Evolutionary conservation across 2,797 vertebrate genomes (phyloP), one percentile per base, ranked within the genome.

Genomic region (Alauda arvensis): DNA sequence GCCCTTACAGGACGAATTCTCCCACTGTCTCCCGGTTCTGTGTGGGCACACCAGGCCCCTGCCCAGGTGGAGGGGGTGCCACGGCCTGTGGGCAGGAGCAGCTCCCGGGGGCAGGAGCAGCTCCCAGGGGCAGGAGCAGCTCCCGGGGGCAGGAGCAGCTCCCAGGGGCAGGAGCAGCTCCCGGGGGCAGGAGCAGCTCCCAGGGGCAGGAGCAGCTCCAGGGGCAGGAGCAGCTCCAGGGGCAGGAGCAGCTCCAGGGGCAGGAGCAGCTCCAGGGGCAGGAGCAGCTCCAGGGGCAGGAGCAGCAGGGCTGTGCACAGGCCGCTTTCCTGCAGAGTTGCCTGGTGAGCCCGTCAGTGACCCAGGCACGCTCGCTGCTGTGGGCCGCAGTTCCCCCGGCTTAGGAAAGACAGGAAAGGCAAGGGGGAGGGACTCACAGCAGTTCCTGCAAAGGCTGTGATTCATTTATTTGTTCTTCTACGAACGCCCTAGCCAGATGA

Each of bases 391-490:
- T 37, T 83, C 90, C 24, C 31, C 83, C 0, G 0, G 1, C 63
- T 77, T 0, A 2, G 37, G 82, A 80, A 88, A 62, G 11, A 29
- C 14, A 42, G 21, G 34, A 29, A 84, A 85, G 48, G 63, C 23
- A 14, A 63, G 59, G 43, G 6, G 21, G 34, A 34, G 19, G 21
- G 26, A 78, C 14, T 24, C 45, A 53, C 31, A 78, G 60, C 1
- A 0, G 26, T 69, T 76, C 56, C 77, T 88, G 62, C 55, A 71
- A 77, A 77, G 49, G 16, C 23, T 0, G 5, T 85, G 72, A 87
- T 88, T 92, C 52, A 89, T 71, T 71, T 83, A 85, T 90, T 90
- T 88, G 52, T 69, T 87, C 69, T 75, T 85, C 74, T 49, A 42
- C 16, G 42, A 90, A 78, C 28, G n/a, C 49, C 66, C 39, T 59